phyloP scores from a whole-genome alignment of 2,797 vertebrate species.

The Neoniphon sammara region DNA sequence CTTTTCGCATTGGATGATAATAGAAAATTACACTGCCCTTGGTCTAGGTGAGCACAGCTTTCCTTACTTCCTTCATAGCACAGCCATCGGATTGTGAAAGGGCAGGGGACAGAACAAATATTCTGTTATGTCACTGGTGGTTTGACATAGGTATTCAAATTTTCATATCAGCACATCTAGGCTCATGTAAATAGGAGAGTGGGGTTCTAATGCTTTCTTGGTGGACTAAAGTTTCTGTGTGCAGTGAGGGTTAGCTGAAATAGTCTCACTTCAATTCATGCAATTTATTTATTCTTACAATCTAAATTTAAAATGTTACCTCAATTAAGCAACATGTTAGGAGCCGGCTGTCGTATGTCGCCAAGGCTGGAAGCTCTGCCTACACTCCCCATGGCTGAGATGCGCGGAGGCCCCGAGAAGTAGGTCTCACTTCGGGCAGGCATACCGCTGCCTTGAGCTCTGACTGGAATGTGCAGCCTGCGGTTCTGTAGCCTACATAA shows the following conservation, averaged over 20 bases:
- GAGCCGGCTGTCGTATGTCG: neutral
- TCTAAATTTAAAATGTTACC: neutral
- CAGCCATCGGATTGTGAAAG: neutral
- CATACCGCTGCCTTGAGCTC: slow-evolving; percentile 41
- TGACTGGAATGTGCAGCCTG: slow-evolving; percentile 58
- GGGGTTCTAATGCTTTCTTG: neutral
- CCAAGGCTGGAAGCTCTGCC: neutral
- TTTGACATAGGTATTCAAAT: slow-evolving; percentile 55
- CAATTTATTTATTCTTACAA: slow-evolving; percentile 5
- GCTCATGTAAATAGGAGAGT: slow-evolving; percentile 30
- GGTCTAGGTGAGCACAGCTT: neutral
- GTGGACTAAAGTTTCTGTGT: neutral
- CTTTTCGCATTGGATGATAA: neutral
- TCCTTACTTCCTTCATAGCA: neutral
- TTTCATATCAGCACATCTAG: slow-evolving; percentile 24
- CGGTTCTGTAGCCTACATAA: slow-evolving; percentile 55
- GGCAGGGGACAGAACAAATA: slow-evolving; percentile 11
- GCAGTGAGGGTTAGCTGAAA: slow-evolving; percentile 7
- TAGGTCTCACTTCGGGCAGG: slow-evolving; percentile 39
- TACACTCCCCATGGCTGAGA: neutral
- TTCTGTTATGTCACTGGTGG: neutral
- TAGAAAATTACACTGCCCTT: neutral
- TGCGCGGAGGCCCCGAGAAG: slow-evolving; percentile 14
- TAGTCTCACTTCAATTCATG: slow-evolving; percentile 5
- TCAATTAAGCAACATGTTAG: neutral